Conservation (phyloP, 1,140 invertebrate species). For the Meloidogyne chitwoodi region DNA sequence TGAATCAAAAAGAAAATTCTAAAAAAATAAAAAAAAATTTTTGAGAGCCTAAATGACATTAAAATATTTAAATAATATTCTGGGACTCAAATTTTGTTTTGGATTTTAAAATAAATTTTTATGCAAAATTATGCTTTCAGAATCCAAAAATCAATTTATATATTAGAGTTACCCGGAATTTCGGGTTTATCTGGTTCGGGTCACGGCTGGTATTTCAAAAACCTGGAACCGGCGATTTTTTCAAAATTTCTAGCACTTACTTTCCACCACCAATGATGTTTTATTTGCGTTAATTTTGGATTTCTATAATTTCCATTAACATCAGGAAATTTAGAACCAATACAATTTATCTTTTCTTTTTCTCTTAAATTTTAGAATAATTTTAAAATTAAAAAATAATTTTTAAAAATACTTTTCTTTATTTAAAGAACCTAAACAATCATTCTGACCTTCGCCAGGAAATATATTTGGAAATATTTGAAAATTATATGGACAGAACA, state of each 20-base stretch:
- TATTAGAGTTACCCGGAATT: no score
- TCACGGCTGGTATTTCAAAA: no score
- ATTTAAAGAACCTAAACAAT: constrained; percentile 85
- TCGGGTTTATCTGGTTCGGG: no score
- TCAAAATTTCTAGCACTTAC: constrained; percentile 56
- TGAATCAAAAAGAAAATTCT: constrained; percentile 65
- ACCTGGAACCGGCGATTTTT: no score
- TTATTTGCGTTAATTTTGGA: constrained; percentile 92
- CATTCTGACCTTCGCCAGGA: constrained; percentile 84
- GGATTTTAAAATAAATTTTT: no score
- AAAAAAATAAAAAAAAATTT: neutral
- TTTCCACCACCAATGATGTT: constrained; percentile 99
- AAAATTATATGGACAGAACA: constrained; percentile 92
- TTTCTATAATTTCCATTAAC: constrained; percentile 90
- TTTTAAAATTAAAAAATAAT: constrained; percentile 8
- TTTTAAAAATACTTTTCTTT: constrained; percentile 75
- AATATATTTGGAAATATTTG: constrained; percentile 85
- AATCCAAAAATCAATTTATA: no score
- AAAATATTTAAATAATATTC: no score
- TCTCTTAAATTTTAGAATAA: constrained; percentile 69
- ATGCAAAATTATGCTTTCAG: no score
- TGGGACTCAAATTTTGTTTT: no score
- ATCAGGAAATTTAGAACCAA: constrained; percentile 78
- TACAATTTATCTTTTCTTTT: constrained; percentile 74
- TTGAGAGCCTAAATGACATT: no score